These are phyloP conservation scores for Leucoraja ocellata DNA, from an alignment of 2,797 vertebrate species.

Conservation along the genomic window DNA sequence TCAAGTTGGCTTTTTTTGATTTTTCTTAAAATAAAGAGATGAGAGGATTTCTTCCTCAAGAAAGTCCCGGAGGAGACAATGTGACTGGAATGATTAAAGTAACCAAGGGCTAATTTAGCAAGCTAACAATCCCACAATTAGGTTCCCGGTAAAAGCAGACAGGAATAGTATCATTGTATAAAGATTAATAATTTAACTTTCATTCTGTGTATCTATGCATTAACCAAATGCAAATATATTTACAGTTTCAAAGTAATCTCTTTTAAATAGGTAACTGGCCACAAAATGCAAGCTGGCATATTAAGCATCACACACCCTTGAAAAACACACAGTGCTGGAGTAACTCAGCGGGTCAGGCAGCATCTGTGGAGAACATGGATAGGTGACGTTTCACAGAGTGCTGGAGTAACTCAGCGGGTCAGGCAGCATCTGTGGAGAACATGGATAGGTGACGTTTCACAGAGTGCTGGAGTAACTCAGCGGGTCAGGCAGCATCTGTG, in stretches of 20 bases:
- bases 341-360: background rate
- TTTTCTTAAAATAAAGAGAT: background rate
- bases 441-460: too few relatives aligned
- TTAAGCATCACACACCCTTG: background rate
- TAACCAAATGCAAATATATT: background rate
- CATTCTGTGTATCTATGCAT: background rate
- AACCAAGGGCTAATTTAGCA: background rate
- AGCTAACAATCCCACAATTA: background rate
- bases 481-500: background rate
- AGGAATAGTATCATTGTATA: background rate
- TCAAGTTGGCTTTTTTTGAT: background rate
- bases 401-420: too few relatives aligned
- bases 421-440: too few relatives aligned
- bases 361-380: too few relatives aligned
- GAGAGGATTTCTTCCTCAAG: background rate
- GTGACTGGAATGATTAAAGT: background rate
- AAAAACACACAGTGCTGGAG: background rate
- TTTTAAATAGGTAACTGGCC: background rate
- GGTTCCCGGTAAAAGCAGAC: background rate
- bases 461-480: background rate
- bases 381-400: too few relatives aligned
- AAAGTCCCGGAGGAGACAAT: background rate
- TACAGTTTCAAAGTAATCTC: background rate
- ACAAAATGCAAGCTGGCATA: background rate
- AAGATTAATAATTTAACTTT: slow-evolving; percentile 7